Evolutionary conservation across 2,113 vertebrate genomes (phyloP), one percentile per base, ranked within the genome.

Genomic region (Chaetops frenatus): DNA sequence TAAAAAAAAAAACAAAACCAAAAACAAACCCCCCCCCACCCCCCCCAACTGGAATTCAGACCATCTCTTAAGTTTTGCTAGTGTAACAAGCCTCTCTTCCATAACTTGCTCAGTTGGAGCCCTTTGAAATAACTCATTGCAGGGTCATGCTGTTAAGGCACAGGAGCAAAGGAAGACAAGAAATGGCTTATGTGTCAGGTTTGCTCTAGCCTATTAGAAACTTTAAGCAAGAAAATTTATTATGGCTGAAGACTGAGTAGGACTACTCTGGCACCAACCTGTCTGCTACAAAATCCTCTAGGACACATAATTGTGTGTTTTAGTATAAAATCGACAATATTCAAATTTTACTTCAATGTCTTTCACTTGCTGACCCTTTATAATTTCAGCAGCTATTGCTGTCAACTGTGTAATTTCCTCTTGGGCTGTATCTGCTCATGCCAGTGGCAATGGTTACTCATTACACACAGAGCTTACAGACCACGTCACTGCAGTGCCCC

Each of bases 391-490:
- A 96, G 97, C 95, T 92, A 66, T 92, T 94, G 93, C 98, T 94
- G 88, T 95, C 95, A 94, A 96, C 92, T 92, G 64, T 98, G 92
- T 98, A 94, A 98, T 98, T 98, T 98, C 96, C 98, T 97, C 95
- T 89, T 82, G 92, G 97, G 97, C 95, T 97, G 95, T 95, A 98
- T 97, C 96, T 98, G 97, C 94, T 94, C 91, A 93, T 19, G 47
- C 94, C 97, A 93, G 92, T 94, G 97, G 94, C 96, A 97, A 94
- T 90, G 90, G 98, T 98, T 97, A 98, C 90, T 92, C 84, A 98
- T 85, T 80, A 77, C 90, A 36, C 77, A 91, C 71, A 69, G 88
- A 94, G 81, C 78, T 91, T 71, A 60, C 92, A 83, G 35, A 84
- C 64, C 58, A 88, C 5, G 19, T 57, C 77, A 76, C 3, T 64